These are phyloP conservation scores for Talpa occidentalis DNA, from an alignment of 2,113 vertebrate genomes.

Conservation along the genomic window DNA sequence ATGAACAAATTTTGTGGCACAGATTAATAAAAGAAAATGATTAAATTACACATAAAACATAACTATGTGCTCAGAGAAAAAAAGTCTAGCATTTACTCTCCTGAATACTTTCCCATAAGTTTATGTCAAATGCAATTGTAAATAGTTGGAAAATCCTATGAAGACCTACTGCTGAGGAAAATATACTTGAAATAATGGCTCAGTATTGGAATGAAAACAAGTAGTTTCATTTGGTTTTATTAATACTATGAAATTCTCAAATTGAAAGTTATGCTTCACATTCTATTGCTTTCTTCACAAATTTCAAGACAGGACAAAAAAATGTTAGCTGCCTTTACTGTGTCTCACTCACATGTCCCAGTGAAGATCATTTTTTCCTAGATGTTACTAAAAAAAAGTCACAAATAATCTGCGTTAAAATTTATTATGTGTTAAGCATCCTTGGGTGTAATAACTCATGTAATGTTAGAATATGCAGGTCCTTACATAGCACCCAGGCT, in stretches of 20 bases:
- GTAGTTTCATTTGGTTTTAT: neutral
- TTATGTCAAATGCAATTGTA: neutral
- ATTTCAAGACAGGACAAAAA: neutral
- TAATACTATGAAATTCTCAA: neutral
- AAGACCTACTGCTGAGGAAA: neutral
- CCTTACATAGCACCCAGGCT: neutral
- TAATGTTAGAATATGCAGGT: neutral
- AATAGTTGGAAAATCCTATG: neutral
- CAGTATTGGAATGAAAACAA: neutral
- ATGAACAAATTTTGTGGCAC: neutral
- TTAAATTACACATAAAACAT: neutral
- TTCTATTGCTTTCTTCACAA: neutral
- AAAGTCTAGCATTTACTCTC: neutral
- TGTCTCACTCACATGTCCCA: rapidly evolving
- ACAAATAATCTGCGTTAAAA: neutral
- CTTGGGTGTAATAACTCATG: neutral
- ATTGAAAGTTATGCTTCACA: neutral
- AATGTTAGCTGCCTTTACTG: rapidly evolving
- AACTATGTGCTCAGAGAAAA: neutral
- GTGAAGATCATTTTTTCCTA: neutral
- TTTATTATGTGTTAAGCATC: neutral
- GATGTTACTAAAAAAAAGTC: neutral
- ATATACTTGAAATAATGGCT: neutral
- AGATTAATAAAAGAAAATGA: neutral
- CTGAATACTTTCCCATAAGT: neutral